Base-by-base conservation (phyloP, 2,113 vertebrate genomes). In the Passer montanus region DNA sequence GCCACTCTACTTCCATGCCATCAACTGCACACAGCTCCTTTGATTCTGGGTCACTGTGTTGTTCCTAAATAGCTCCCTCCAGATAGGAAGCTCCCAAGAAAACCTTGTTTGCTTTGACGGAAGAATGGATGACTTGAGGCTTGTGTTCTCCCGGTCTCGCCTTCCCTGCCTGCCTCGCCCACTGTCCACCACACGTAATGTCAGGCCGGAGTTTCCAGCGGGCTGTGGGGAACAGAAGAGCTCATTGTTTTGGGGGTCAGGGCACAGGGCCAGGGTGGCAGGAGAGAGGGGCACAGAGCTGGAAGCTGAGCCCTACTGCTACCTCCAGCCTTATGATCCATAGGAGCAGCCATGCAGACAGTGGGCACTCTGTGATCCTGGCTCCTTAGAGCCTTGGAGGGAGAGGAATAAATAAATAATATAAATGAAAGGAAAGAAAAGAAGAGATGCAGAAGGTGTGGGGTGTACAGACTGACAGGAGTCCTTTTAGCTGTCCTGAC, bases 31-130 rank as follows among this genome's bases (percentile, higher is more conserved):
- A 69, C 78, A 73, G 84, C 50, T 85, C 41, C 67, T 89, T 80
- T 91, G 53, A 80, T 84, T 91, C 63, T 58, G 55, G 35, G 26
- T 69, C 70, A 87, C 77, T 37, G 13, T 31, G 17, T 43, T 74
- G 27, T 50, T 93, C 87, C 69, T 59, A 83, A 95, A 83, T 50
- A 73, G 46, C 53, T 85, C 81, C 37, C 23, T 94, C 89, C 89
- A 87, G 78, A 83, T 58, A 58, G 82, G 92, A 95, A 83, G 55
- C 78, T 93, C 50, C 70, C 13, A 3, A 67, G 58, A 87, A 94
- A 85, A 21, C 56, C 59, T 85, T 4, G 0, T 83, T 87, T 93
- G 43, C 67, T 83, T 76, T 85, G 67, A 88, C 76, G 27, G 94
- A 82, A 76, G 84, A 83, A 84, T 30, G 0, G 0, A 66, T 95